Conservation (phyloP, 2,113 vertebrate species). For the Aspiorhynchus laticeps region DNA sequence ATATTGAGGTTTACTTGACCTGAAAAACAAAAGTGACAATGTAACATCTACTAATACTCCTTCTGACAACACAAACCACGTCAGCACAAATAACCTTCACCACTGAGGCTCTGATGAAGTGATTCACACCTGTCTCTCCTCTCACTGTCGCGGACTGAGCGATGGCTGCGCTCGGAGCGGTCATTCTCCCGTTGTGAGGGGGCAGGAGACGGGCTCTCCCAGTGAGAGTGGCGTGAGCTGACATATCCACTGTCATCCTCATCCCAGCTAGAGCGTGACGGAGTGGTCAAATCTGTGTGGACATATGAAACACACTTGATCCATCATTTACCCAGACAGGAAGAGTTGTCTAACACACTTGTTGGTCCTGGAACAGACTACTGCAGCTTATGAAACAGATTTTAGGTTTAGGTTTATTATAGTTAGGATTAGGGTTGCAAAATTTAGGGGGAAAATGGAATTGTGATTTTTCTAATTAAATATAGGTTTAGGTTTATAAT, state of each 20-base stretch:
- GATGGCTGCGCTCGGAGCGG: constrained; percentile 81
- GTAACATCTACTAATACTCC: not conserved
- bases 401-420: not conserved
- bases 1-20: constrained; percentile 87
- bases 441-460: not conserved
- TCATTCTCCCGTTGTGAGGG: constrained; percentile 86
- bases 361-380: not conserved
- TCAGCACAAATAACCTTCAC: not conserved
- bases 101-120: not conserved
- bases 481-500: too few species aligned
- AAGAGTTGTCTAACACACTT: too few species aligned
- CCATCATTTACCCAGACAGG: too few species aligned
- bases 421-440: not conserved
- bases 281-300: constrained; percentile 86
- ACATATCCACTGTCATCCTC: constrained; percentile 88
- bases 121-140: constrained; percentile 75
- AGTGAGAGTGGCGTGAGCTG: constrained; percentile 85
- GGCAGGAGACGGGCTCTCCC: constrained; percentile 92
- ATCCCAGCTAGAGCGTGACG: constrained; percentile 94
- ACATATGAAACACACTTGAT: constrained; percentile 4
- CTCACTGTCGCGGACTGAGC: constrained; percentile 79
- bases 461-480: too few species aligned
- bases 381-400: not conserved
- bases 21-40: constrained; percentile 61
- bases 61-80: not conserved